A percentile compares a stretch with the other conserved stretches of the same genome.
phyloP scores from a whole-genome alignment of 2,888 invertebrate species.

The Mimumesa dahlbomi region DNA sequence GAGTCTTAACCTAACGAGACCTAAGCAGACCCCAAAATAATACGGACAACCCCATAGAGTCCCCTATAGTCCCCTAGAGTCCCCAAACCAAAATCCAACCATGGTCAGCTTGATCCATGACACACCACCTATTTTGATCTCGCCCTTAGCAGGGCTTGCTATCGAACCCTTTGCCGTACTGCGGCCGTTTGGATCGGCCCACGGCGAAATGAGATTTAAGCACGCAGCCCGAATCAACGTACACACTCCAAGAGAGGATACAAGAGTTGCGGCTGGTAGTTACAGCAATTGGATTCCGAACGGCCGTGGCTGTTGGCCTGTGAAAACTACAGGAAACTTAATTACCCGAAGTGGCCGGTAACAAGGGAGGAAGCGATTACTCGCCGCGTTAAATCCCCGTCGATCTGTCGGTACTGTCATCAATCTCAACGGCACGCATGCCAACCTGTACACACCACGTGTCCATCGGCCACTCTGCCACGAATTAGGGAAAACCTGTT shows the following conservation, averaged over 20 bases:
- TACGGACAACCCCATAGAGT: no score
- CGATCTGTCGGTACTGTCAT: conserved; percentile 50
- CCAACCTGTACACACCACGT: no score
- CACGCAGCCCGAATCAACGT: conserved; percentile 18
- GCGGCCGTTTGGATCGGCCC: conserved; percentile 16
- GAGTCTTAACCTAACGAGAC: no score
- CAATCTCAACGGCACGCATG: conserved; percentile 43
- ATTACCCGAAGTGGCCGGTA: conserved; percentile 67
- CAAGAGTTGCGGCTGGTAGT: conserved; percentile 60
- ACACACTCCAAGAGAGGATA: conserved; percentile 27
- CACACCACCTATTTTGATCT: no score
- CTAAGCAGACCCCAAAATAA: no score
- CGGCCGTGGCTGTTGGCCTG: conserved; percentile 60
- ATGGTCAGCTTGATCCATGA: no score
- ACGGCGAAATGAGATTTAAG: conserved; percentile 34
- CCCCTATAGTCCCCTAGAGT: no score
- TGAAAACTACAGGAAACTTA: conserved; percentile 72
- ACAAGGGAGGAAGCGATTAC: conserved; percentile 66
- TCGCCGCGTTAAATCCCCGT: conserved; percentile 54
- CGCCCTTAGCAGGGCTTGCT: no score
- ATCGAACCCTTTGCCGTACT: no score
- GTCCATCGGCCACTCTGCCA: background rate
- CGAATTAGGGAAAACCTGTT: background rate
- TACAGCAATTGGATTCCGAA: conserved; percentile 68
- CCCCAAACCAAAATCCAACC: no score